Percentiles rank a stretch among this genome's conserved stretches.
Conservation (phyloP, 2,797 vertebrate genomes). For the Mergus octosetaceus region DNA sequence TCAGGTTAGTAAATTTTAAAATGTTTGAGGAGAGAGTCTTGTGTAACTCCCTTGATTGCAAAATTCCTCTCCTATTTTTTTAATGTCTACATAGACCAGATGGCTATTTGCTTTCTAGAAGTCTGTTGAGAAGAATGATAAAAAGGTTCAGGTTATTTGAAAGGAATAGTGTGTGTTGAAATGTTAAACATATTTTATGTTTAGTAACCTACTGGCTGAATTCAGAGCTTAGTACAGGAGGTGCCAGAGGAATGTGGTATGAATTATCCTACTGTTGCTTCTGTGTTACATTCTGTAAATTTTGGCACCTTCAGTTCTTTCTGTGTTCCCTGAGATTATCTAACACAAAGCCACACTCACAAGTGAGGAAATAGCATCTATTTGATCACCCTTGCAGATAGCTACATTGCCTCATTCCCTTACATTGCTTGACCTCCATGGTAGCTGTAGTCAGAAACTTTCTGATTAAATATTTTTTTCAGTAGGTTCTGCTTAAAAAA, state of each 20-base stretch:
- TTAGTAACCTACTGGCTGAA: neutral
- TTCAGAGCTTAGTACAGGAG: neutral
- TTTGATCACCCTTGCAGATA: neutral
- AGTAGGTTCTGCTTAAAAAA: neutral
- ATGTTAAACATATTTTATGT: neutral
- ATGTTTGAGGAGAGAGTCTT: neutral
- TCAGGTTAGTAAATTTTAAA: constrained; percentile 12
- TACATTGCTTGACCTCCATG: neutral
- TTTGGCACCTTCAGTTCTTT: neutral
- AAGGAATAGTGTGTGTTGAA: neutral
- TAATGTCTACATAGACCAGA: neutral
- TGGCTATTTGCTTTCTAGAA: neutral
- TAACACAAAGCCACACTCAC: neutral
- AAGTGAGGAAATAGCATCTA: neutral
- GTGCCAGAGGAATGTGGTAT: neutral
- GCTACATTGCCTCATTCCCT: neutral
- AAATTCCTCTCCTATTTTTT: neutral
- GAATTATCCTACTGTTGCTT: neutral
- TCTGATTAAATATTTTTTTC: neutral
- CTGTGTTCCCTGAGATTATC: neutral
- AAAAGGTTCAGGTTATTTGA: neutral
- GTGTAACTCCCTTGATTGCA: neutral
- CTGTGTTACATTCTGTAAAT: neutral
- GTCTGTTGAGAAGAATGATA: neutral
- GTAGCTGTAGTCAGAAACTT: neutral